Base-by-base conservation (phyloP, 2,113 vertebrate genomes). In the Poecile atricapillus region DNA sequence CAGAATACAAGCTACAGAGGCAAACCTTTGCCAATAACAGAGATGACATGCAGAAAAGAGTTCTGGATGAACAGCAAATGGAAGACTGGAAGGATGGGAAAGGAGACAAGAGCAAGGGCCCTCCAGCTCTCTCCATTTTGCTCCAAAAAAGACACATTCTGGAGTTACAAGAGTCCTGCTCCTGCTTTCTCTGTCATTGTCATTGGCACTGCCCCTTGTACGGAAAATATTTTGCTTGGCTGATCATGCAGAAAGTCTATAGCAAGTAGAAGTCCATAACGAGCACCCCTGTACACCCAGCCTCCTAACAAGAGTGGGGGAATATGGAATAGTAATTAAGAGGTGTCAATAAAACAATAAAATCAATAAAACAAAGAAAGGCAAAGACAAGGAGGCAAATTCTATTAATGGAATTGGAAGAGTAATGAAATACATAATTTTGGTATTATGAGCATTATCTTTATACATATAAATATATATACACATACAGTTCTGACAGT, bases 281-380 rank as follows among this genome's bases (percentile, higher is more conserved):
- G 0, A 83, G 64, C 14, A 39, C 9, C 8, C 13, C 10, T 1
- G 1, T 30, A 59, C 10, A 68, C 10, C 5, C 5, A 52, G 6
- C 11, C 39, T 74, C 7, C 8, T 4, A 2, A 4, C 17, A 46
- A 37, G 63, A 53, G 7, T 13, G 15, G 4, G 47, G 22, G 15
- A 28, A 15, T 53, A 21, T 3, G 20, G 18, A 58, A 43, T 3
- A 79, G 24, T 23, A 78, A 65, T 30, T 68, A 74, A 63, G 15
- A 63, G 5, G 15, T 52, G 19, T 35, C 55, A 73, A 3, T 33
- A 69, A 69, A 87, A 69, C 28, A 55, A 19, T 39, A 39, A 39
- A 39, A 12, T 35, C 55, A 69, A 3, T 33, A 74, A 73, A 87
- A 69, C 28, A 55, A 19, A 14, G 15, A 41, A 71, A 76, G 8